Evolutionary conservation across 2,797 vertebrate genomes (phyloP).

Genomic region (Myotis daubentonii): DNA sequence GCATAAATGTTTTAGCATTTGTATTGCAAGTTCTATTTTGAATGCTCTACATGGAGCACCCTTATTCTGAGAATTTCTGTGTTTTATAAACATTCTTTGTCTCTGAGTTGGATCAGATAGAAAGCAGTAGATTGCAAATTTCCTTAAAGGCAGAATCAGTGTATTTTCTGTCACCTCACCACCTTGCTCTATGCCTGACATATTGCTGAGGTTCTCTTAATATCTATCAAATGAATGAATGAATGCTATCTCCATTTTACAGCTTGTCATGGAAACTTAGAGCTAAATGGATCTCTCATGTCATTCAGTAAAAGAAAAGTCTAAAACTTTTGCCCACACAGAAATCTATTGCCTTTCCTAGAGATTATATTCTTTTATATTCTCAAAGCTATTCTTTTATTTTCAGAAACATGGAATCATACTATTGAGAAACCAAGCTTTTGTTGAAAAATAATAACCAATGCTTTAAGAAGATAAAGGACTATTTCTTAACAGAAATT

Average conservation of each 20-base stretch:
- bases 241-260: conserved; percentile 52
- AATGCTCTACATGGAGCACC: background rate
- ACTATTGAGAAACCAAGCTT: conserved; percentile 44
- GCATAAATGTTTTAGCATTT: conserved; percentile 33
- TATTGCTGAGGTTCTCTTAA: background rate
- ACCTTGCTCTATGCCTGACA: background rate
- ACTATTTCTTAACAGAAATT: conserved; percentile 49
- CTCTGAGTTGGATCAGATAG: background rate
- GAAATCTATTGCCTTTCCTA: conserved; percentile 45
- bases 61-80: conserved; percentile 26
- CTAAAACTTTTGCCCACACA: conserved; percentile 51
- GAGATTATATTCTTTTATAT: conserved; percentile 55
- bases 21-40: conserved; percentile 2
- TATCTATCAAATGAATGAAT: conserved; percentile 49
- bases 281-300: conserved; percentile 23
- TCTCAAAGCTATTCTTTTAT: conserved; percentile 24
- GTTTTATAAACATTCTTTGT: conserved; percentile 25
- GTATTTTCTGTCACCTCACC: conserved; percentile 4
- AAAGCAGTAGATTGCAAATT: conserved; percentile 4
- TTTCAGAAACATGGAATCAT: conserved; percentile 38
- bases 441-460: conserved; percentile 61
- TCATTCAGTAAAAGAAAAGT: conserved; percentile 22
- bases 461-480: conserved; percentile 55
- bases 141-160: conserved; percentile 43
- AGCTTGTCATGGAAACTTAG: conserved; percentile 47